Conservation (phyloP, 2,797 vertebrate genomes). For the Heteromormyrus szaboi region DNA sequence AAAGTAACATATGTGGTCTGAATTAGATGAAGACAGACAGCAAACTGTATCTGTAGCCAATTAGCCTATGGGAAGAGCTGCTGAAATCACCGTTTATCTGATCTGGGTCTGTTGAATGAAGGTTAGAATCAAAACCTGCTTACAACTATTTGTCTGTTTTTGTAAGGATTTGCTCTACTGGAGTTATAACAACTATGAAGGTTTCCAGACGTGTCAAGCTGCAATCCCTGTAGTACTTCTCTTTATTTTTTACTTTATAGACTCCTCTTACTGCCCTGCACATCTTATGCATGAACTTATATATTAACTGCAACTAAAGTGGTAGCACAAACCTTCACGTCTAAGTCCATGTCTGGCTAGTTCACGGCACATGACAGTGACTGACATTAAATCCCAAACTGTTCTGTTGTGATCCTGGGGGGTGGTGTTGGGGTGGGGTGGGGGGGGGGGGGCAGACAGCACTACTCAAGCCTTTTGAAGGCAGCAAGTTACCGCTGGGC, state of each 20-base stretch:
- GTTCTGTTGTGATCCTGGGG: background rate
- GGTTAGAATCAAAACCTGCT: background rate
- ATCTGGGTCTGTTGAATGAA: background rate
- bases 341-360: background rate
- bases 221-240: background rate
- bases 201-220: background rate
- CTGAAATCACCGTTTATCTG: background rate
- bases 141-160: background rate
- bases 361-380: background rate
- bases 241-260: background rate
- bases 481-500: background rate
- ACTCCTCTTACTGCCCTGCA: background rate
- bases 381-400: background rate
- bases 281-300: background rate
- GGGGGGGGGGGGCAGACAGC: background rate
- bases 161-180: background rate
- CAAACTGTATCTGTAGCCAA: background rate
- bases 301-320: background rate
- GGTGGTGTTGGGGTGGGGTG: background rate
- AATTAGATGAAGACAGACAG: slow-evolving; percentile 19
- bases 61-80: slow-evolving; percentile 41
- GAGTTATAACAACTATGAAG: background rate
- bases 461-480: background rate
- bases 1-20: background rate
- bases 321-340: background rate